Percentiles rank a stretch among this genome's conserved stretches.
Conservation (phyloP, 2,888 invertebrate species). For the Hydrotaea cyrtoneurina region DNA sequence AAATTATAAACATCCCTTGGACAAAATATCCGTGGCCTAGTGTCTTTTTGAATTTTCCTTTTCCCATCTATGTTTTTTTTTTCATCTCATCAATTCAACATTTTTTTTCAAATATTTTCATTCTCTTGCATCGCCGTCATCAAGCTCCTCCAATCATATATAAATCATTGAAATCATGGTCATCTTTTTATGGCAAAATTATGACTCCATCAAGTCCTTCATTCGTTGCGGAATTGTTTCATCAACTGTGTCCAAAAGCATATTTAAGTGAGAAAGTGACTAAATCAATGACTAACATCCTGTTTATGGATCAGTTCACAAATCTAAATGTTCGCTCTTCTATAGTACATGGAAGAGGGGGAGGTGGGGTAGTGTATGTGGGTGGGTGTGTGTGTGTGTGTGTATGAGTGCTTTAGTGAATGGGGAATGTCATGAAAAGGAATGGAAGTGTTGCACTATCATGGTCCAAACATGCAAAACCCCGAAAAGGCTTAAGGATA, state of each 20-base stretch:
- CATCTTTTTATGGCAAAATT: neutral
- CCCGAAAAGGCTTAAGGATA: constrained; percentile 28
- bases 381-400: too few relatives aligned
- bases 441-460: constrained; percentile 61
- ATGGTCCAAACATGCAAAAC: constrained; percentile 50
- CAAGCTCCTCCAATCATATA: too few relatives aligned
- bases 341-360: neutral
- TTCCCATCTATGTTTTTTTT: too few relatives aligned
- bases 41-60: too few relatives aligned
- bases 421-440: constrained; percentile 1
- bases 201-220: neutral
- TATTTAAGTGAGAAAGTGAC: constrained; percentile 63
- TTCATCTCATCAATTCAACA: too few relatives aligned
- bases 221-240: neutral
- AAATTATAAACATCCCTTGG: too few relatives aligned
- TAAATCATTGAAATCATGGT: too few relatives aligned
- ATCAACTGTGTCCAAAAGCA: constrained; percentile 38
- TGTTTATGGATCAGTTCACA: constrained; percentile 68
- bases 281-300: constrained; percentile 67
- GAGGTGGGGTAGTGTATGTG: neutral
- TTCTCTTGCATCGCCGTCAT: too few relatives aligned
- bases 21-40: too few relatives aligned
- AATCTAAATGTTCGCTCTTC: constrained; percentile 50
- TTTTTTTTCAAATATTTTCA: too few relatives aligned
- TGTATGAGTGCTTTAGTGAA: constrained; percentile 40